A percentile compares a stretch with the other conserved stretches of the same genome.
Evolutionary conservation across 2,113 vertebrate genomes (phyloP).

Genomic region (Tragelaphus imberbis): DNA sequence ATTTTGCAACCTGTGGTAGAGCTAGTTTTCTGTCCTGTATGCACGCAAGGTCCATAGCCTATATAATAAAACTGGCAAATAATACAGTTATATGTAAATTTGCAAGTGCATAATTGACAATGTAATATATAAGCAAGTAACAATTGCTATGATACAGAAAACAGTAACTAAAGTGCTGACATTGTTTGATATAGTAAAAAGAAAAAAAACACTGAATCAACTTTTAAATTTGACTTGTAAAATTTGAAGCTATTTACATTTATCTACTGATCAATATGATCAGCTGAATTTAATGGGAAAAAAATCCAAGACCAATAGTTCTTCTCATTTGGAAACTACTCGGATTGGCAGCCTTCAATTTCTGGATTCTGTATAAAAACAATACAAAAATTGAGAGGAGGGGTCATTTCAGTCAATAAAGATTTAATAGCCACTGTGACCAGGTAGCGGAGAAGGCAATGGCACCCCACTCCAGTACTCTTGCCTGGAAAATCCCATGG

Average conservation of each 20-base stretch:
- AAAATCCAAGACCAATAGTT: conserved; percentile 83
- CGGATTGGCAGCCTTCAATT: conserved; percentile 88
- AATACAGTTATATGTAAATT: conserved; percentile 92
- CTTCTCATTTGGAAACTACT: conserved; percentile 86
- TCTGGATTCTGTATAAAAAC: conserved; percentile 88
- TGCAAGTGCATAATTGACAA: conserved; percentile 93
- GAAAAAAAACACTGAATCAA: conserved; percentile 89
- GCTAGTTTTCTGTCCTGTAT: conserved; percentile 87
- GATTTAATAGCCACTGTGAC: conserved; percentile 82
- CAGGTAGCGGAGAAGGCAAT: conserved; percentile 52
- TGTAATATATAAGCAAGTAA: conserved; percentile 87
- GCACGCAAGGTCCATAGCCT: conserved; percentile 89
- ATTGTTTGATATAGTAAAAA: conserved; percentile 89
- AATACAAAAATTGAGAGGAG: conserved; percentile 77
- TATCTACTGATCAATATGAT: conserved; percentile 99
- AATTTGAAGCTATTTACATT: conserved; percentile 87
- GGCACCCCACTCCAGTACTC: too few species aligned
- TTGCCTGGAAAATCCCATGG: too few species aligned
- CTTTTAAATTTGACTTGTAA: conserved; percentile 78
- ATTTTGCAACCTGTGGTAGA: conserved; percentile 89
- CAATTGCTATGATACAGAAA: conserved; percentile 84
- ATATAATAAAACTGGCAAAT: conserved; percentile 88
- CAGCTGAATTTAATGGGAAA: conserved; percentile 90
- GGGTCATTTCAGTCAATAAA: conserved; percentile 77
- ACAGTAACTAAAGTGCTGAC: conserved; percentile 89